phyloP scores from a whole-genome alignment of 2,113 vertebrate species.

The pig (Sus scrofa) region DNA sequence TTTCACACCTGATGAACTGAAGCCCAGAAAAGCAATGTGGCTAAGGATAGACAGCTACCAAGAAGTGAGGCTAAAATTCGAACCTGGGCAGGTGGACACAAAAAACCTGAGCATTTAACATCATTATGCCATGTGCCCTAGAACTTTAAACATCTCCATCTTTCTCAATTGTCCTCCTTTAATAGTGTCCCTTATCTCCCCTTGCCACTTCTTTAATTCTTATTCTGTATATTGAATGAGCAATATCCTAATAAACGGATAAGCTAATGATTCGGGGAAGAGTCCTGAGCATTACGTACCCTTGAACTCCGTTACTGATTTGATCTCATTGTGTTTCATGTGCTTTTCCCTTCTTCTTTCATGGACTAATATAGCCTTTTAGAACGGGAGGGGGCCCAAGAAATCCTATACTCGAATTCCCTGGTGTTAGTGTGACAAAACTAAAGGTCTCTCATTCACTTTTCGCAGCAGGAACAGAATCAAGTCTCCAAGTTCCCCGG shows the following conservation, averaged over 20 bases:
- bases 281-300: not conserved
- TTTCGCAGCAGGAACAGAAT: not conserved
- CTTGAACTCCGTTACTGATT: not conserved
- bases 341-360: not conserved
- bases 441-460: not conserved
- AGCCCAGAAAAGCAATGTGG: not conserved
- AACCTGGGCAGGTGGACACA: not conserved
- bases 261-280: not conserved
- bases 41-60: not conserved
- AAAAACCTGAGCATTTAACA: not conserved
- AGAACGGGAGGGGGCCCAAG: not conserved
- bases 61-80: not conserved
- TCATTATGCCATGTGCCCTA: not conserved
- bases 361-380: not conserved
- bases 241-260: not conserved
- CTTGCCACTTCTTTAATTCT: not conserved
- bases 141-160: not conserved
- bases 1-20: not conserved
- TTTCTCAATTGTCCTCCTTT: not conserved
- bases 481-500: not conserved
- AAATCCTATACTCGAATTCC: not conserved
- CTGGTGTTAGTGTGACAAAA: constrained; percentile 1
- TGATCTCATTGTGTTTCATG: not conserved
- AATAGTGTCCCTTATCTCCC: not conserved
- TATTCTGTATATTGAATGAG: not conserved